These are phyloP conservation scores for Andrena minutula DNA, from an alignment of 2,888 invertebrate genomes.

Conservation along the genomic window DNA sequence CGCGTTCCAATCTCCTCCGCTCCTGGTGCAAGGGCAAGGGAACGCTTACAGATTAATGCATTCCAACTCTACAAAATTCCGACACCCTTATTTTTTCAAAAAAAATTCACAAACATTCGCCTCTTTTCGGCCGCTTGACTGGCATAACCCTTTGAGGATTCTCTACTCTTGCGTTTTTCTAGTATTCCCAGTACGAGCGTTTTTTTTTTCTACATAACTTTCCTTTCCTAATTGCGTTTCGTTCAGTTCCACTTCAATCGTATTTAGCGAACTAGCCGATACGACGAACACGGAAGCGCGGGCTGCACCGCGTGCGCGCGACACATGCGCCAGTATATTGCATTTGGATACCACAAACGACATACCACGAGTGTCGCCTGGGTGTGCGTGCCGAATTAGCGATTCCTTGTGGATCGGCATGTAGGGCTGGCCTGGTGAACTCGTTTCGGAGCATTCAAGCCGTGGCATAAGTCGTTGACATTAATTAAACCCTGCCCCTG, in stretches of 20 bases:
- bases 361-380: slow-evolving; percentile 36
- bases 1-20: neutral
- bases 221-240: too few species aligned
- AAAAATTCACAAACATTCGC: too few species aligned
- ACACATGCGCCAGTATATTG: slow-evolving; percentile 46
- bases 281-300: slow-evolving; percentile 15
- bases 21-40: too few species aligned
- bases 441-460: slow-evolving; percentile 40
- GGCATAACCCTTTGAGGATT: too few species aligned
- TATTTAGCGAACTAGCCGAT: neutral
- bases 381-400: slow-evolving; percentile 46
- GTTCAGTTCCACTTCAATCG: neutral
- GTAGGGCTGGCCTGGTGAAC: slow-evolving; percentile 51
- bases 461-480: neutral
- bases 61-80: too few species aligned
- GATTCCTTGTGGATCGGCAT: slow-evolving; percentile 45
- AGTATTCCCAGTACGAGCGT: too few species aligned
- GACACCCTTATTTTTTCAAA: too few species aligned
- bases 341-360: slow-evolving; percentile 50
- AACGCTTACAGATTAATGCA: too few species aligned
- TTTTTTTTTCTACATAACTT: too few species aligned
- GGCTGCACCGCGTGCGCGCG: slow-evolving; percentile 25
- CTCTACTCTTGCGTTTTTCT: too few species aligned
- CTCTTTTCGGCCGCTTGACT: too few species aligned
- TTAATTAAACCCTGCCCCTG: slow-evolving; percentile 41